A percentile compares a stretch with the other conserved stretches of the same genome.
phyloP scores from a whole-genome alignment of 2,797 vertebrate genomes.

The Smutsia temminckii region DNA sequence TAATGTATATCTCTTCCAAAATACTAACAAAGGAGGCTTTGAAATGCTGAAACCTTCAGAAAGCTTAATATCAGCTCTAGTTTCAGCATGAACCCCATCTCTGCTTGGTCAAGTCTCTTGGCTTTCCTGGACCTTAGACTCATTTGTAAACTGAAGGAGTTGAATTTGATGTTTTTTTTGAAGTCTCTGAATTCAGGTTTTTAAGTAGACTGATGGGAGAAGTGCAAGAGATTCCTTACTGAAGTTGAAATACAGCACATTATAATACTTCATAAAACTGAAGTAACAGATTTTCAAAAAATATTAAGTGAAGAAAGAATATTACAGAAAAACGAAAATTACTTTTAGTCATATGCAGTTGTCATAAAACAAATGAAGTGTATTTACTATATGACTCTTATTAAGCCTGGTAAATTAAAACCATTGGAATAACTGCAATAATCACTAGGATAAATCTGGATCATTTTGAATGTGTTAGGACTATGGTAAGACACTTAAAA shows the following conservation, averaged over 20 bases:
- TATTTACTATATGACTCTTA: neutral
- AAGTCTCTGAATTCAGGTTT: neutral
- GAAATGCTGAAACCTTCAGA: neutral
- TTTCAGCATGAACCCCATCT: neutral
- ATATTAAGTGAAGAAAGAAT: neutral
- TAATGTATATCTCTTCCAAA: neutral
- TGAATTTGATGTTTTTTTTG: neutral
- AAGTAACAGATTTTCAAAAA: conserved; percentile 40
- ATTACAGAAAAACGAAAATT: conserved; percentile 19
- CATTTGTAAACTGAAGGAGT: neutral
- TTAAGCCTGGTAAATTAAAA: neutral
- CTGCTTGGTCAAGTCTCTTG: neutral
- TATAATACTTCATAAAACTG: neutral
- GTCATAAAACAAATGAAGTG: neutral
- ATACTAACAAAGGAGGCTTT: neutral
- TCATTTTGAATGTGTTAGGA: neutral
- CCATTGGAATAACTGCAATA: neutral
- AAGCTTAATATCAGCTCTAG: neutral
- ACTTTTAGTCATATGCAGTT: neutral
- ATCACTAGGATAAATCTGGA: neutral
- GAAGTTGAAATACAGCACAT: neutral
- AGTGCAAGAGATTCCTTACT: neutral
- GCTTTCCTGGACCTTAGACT: neutral
- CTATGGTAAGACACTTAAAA: neutral
- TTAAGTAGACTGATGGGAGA: neutral